These are phyloP conservation scores for Microcebus murinus DNA, from an alignment of 2,113 vertebrate species.

Conservation along the genomic window DNA sequence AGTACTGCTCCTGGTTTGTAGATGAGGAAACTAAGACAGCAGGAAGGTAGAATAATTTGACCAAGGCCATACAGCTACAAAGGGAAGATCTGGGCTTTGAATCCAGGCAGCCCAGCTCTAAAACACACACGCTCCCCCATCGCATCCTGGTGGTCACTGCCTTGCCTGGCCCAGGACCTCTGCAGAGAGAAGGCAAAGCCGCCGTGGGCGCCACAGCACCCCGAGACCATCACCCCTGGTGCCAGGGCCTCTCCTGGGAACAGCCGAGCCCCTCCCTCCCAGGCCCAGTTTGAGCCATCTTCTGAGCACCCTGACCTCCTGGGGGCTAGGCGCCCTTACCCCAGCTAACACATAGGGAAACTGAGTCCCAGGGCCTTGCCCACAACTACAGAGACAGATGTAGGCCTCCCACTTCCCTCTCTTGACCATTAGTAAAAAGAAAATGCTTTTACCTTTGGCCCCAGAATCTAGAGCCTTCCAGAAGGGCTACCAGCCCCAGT, in stretches of 20 bases:
- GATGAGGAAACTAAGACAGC: not conserved
- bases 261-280: not conserved
- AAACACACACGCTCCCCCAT: not conserved
- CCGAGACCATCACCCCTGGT: not conserved
- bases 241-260: not conserved
- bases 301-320: not conserved
- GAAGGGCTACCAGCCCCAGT: not conserved
- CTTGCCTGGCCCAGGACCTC: not conserved
- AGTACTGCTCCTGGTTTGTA: not conserved
- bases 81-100: not conserved
- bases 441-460: not conserved
- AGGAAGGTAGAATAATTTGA: not conserved
- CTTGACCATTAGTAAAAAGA: not conserved
- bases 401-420: not conserved
- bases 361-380: not conserved
- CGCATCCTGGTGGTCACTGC: not conserved
- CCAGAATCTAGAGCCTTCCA: not conserved
- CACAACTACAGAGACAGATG: not conserved
- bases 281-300: not conserved
- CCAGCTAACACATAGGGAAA: not conserved
- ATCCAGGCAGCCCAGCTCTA: accelerated
- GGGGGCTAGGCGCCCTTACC: not conserved
- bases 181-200: not conserved
- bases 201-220: accelerated
- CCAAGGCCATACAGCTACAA: not conserved